phyloP scores from a whole-genome alignment of 1,140 invertebrate genomes.

The Rhopalosiphum maidis region DNA sequence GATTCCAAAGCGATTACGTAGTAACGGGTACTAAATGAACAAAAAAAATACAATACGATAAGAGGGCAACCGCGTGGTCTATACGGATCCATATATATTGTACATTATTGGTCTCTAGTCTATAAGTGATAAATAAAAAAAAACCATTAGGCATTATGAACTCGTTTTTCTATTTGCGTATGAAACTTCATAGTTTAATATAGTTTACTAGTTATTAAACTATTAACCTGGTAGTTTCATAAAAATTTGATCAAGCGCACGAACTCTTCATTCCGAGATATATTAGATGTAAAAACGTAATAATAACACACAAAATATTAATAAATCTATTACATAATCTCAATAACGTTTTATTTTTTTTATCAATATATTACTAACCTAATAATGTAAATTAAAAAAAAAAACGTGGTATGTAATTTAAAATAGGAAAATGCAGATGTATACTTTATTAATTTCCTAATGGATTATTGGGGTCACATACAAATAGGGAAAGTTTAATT shows the following conservation, averaged over 20 bases:
- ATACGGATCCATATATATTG: neutral
- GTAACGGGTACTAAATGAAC: neutral
- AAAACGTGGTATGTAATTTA: neutral
- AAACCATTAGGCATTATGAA: neutral
- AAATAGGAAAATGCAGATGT: neutral
- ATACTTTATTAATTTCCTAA: slow-evolving; percentile 1
- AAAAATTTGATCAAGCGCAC: neutral
- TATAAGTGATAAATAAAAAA: neutral
- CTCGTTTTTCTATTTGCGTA: neutral
- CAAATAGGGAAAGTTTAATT: neutral
- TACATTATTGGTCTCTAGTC: neutral
- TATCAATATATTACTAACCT: neutral
- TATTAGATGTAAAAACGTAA: neutral
- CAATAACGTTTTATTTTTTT: neutral
- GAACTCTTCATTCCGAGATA: neutral
- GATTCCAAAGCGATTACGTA: slow-evolving; percentile 34
- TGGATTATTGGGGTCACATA: neutral
- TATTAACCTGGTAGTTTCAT: neutral
- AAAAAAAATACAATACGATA: neutral
- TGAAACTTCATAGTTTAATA: neutral
- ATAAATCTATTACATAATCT: neutral
- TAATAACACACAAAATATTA: neutral
- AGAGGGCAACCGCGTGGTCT: neutral
- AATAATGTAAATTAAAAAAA: neutral
- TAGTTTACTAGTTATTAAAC: neutral